These are phyloP conservation scores for Aptenodytes forsteri DNA, from an alignment of 2,113 vertebrate species.

Conservation along the genomic window DNA sequence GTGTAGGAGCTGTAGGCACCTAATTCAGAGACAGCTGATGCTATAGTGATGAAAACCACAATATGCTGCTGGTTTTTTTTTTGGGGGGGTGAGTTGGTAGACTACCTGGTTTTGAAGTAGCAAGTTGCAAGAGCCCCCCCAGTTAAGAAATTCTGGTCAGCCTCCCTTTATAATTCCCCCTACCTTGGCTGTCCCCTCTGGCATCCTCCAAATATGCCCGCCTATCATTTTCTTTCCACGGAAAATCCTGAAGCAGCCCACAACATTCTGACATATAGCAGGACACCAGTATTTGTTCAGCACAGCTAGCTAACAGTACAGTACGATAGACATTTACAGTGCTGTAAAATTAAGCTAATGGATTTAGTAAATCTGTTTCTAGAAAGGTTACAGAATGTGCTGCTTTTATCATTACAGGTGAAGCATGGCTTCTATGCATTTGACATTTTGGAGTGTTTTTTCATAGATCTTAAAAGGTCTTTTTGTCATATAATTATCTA, in stretches of 20 bases:
- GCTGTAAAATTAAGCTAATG: neutral
- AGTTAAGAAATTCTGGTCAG: neutral
- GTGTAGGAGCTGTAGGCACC: neutral
- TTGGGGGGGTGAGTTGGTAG: neutral
- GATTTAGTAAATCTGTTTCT: neutral
- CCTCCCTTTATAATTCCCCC: neutral
- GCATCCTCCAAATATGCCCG: neutral
- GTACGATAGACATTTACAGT: neutral
- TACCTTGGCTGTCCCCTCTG: neutral
- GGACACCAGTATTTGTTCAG: neutral
- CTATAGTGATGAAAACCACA: neutral
- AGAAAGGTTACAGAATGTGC: neutral
- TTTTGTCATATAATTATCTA: conserved; percentile 22
- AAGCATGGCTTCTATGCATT: neutral
- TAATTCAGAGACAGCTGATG: neutral
- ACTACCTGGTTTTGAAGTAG: neutral
- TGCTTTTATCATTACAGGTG: neutral
- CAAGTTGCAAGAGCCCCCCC: neutral
- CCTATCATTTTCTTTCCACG: neutral
- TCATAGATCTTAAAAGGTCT: conserved; percentile 17
- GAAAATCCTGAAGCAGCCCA: neutral
- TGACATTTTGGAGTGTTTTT: conserved; percentile 36
- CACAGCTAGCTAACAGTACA: neutral
- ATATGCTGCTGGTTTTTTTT: no score
- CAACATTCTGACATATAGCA: neutral